These are phyloP conservation scores for Copsychus sechellarum DNA, from an alignment of 2,113 vertebrate species.

Conservation along the genomic window DNA sequence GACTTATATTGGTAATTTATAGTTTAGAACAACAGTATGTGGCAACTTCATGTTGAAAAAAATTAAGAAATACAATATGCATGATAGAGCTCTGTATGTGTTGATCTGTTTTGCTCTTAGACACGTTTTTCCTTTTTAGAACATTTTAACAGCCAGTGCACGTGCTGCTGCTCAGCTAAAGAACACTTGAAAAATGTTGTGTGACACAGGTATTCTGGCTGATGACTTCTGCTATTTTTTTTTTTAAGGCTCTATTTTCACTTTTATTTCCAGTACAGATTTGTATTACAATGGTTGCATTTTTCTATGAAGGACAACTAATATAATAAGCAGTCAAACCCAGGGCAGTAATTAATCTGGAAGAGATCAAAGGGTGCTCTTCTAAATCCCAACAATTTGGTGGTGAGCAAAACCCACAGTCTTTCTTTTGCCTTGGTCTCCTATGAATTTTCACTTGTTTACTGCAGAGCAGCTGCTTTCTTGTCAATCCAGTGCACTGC, in stretches of 20 bases:
- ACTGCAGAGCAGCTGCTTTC: slow-evolving; percentile 61
- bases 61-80: background rate
- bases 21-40: background rate
- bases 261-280: slow-evolving; percentile 69
- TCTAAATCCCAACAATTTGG: slow-evolving; percentile 71
- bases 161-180: slow-evolving; percentile 59
- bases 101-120: slow-evolving; percentile 18
- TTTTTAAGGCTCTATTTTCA: slow-evolving; percentile 66
- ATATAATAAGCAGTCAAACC: slow-evolving; percentile 67
- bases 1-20: background rate
- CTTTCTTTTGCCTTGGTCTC: slow-evolving; percentile 67
- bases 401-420: slow-evolving; percentile 66
- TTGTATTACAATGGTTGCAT: slow-evolving; percentile 55
- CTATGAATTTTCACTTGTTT: slow-evolving; percentile 73
- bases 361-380: slow-evolving; percentile 74
- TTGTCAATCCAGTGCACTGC: slow-evolving; percentile 58
- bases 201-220: slow-evolving; percentile 59
- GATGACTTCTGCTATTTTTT: slow-evolving; percentile 66
- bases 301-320: slow-evolving; percentile 70
- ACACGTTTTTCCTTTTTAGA: slow-evolving; percentile 44
- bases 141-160: slow-evolving; percentile 60
- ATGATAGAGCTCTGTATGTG: background rate
- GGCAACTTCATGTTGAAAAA: background rate
- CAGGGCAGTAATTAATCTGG: slow-evolving; percentile 73
- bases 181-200: slow-evolving; percentile 68